phyloP scores from a whole-genome alignment of 2,888 invertebrate genomes.

The Drepanosiphum platanoidis region DNA sequence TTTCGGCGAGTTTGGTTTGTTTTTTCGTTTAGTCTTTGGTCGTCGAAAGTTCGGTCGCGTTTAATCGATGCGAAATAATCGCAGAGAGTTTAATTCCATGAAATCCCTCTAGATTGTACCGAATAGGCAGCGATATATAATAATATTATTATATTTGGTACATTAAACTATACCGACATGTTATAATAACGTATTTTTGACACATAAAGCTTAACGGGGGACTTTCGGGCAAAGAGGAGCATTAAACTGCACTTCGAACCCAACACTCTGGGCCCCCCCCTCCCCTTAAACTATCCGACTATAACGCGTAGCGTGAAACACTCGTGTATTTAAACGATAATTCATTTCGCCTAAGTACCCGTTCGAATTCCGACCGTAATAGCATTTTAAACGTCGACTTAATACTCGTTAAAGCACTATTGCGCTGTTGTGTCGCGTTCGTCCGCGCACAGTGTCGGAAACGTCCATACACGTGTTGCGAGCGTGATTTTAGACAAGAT shows the following conservation, averaged over 20 bases:
- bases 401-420: conserved; percentile 11
- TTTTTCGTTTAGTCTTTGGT: background rate
- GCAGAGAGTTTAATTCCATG: background rate
- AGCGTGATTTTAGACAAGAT: background rate
- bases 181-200: conserved; percentile 31
- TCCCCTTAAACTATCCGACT: background rate
- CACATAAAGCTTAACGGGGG: conserved; percentile 11
- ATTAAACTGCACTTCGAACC: conserved; percentile 18
- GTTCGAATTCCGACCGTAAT: background rate
- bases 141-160: background rate
- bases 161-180: background rate
- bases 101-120: background rate
- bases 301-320: background rate
- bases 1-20: background rate
- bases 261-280: no score
- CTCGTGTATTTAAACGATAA: conserved; percentile 21
- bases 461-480: background rate
- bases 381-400: conserved; percentile 14
- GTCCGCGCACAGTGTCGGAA: background rate
- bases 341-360: conserved; percentile 27
- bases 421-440: background rate
- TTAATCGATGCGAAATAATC: background rate
- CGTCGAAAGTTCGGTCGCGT: background rate
- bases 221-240: conserved; percentile 17
- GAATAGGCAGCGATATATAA: background rate